phyloP scores from a whole-genome alignment of 1,140 invertebrate species.

The Pogonomyrmex barbatus region DNA sequence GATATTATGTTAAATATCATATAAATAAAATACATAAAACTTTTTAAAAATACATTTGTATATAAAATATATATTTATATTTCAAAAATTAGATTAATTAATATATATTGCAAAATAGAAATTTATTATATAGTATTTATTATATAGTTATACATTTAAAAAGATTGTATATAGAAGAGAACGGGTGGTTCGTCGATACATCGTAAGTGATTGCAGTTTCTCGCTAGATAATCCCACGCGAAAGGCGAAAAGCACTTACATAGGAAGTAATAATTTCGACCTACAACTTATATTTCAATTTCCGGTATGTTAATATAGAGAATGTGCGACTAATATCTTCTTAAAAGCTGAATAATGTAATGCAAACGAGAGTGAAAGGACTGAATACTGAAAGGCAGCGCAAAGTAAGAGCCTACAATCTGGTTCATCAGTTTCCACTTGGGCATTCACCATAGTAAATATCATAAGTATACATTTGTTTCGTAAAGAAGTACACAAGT shows the following conservation, averaged over 20 bases:
- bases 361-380: conserved; percentile 70
- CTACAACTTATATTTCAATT: conserved; percentile 64
- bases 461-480: conserved; percentile 2
- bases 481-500: neutral
- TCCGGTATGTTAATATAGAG: conserved; percentile 65
- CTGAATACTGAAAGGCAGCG: conserved; percentile 31
- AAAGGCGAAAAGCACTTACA: neutral
- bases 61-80: conserved; percentile 9
- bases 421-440: conserved; percentile 61
- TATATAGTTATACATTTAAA: neutral
- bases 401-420: conserved; percentile 67
- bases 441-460: neutral
- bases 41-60: neutral
- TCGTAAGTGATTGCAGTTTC: neutral
- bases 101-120: conserved; percentile 3
- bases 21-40: neutral
- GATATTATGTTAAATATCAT: conserved; percentile 4
- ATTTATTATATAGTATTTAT: neutral
- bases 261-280: conserved; percentile 55
- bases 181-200: neutral
- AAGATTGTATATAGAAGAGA: neutral
- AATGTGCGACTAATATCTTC: conserved; percentile 56
- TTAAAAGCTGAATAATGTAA: conserved; percentile 69
- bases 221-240: neutral
- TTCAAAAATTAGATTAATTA: neutral